phyloP scores from a whole-genome alignment of 2,888 invertebrate genomes.

The Diarsia brunnea region DNA sequence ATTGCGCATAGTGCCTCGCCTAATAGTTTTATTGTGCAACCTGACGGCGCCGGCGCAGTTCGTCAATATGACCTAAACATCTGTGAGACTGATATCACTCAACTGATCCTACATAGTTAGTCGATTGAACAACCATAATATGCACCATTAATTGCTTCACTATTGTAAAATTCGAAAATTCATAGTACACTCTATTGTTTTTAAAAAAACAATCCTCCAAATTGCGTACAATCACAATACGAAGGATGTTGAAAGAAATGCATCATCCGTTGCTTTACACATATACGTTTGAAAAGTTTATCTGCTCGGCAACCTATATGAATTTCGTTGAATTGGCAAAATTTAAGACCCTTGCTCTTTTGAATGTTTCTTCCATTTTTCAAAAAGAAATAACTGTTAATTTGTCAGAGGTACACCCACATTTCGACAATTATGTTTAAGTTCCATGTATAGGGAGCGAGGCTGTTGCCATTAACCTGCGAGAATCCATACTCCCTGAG shows the following conservation, averaged over 20 bases:
- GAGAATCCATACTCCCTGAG: neutral
- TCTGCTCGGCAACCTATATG: neutral
- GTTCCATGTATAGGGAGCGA: no score
- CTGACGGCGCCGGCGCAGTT: constrained; percentile 14
- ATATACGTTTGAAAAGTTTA: neutral
- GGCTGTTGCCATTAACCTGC: no score
- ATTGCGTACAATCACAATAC: neutral
- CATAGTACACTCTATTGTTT: neutral
- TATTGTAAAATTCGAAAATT: neutral
- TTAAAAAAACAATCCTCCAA: neutral
- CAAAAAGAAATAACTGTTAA: neutral
- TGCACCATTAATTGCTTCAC: neutral
- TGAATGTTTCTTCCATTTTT: neutral
- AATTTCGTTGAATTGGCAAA: neutral
- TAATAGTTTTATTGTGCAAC: constrained; percentile 67
- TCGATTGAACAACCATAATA: neutral
- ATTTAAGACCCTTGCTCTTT: neutral
- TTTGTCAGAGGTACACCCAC: neutral
- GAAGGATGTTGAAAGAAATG: neutral
- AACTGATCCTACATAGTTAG: neutral
- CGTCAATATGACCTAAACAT: constrained; percentile 30
- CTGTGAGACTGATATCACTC: constrained; percentile 18
- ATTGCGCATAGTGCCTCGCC: constrained; percentile 73
- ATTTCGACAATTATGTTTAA: no score
- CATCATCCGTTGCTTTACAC: neutral